Evolutionary conservation across 1,140 invertebrate species (phyloP).

Genomic region (Panagrolaimus sp.): DNA sequence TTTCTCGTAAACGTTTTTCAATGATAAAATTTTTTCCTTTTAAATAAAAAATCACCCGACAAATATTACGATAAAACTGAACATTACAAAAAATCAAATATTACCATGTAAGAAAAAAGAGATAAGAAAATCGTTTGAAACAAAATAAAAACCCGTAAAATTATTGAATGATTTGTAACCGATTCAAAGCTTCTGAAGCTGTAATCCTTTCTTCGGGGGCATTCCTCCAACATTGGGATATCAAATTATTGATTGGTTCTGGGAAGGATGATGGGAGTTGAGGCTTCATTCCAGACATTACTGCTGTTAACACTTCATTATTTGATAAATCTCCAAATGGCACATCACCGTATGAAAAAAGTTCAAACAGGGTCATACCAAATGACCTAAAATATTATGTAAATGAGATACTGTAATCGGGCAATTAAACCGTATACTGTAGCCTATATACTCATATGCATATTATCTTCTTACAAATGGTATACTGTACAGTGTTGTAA

Average conservation of each 20-base stretch:
- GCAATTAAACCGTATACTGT: no score
- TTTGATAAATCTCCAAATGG: conserved; percentile 78
- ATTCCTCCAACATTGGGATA: conserved; percentile 35
- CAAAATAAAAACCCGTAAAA: not conserved
- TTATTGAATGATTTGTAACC: conserved; percentile 16
- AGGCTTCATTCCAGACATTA: conserved; percentile 51
- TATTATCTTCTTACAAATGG: no score
- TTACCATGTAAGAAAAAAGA: no score
- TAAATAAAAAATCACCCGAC: no score
- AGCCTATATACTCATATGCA: no score
- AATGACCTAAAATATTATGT: conserved; percentile 68
- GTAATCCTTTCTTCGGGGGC: conserved; percentile 32
- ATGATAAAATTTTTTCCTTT: no score
- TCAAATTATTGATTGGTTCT: conserved; percentile 29
- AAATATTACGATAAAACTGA: no score
- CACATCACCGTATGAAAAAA: conserved; percentile 83
- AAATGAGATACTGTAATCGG: no score
- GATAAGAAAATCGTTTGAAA: no score
- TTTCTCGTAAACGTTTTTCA: no score
- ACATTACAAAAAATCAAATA: no score
- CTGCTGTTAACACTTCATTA: conserved; percentile 59
- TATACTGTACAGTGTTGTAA: no score
- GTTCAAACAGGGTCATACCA: conserved; percentile 86
- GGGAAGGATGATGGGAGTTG: conserved; percentile 46
- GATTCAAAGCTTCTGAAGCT: conserved; percentile 34